Evolutionary conservation across 2,113 vertebrate species (phyloP), one percentile per base, ranked within the genome.

Genomic region (Rallus limicola): DNA sequence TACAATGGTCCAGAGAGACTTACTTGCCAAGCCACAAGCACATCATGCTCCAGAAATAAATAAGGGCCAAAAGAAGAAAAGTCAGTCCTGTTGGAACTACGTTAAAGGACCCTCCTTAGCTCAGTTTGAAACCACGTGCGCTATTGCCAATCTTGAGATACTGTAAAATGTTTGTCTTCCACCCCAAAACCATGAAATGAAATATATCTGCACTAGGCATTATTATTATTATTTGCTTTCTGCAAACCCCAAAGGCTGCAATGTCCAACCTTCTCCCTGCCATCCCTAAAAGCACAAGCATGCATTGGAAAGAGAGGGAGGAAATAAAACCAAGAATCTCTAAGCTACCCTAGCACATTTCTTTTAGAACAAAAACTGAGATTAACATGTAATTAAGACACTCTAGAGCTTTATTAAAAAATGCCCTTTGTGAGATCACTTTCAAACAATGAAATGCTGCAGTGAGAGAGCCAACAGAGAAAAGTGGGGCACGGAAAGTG

Each of bases 11-110:
- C 89, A 77, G 88, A 79, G 95, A 94, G 70, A 55, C 63, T 87
- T 53, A 79, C 34, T 76, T 93, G 91, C 96, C 95, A 97, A 96
- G 78, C 96, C 96, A 96, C 96, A 96, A 80, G 89, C 55, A 92
- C 88, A 95, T 89, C 88, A 62, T 16, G 36, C 92, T 94, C 93
- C 83, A 92, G 83, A 96, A 96, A 89, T 63, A 95, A 95, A 93
- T 48, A 86, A 88, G 83, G 65, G 65, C 90, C 82, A 87, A 86
- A 50, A 88, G 83, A 79, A 94, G 79, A 82, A 91, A 95, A 92
- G 44, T 55, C 80, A 76, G 58, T 63, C 50, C 69, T 70, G 31
- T 26, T 91, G 91, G 81, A 94, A 72, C 59, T 46, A 13, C 42
- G 78, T 48, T 90, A 31, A 76, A 84, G 83, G 76, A 67, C 29